Base-by-base conservation (phyloP, 2,113 vertebrate species). In the Thalassoma bifasciatum region DNA sequence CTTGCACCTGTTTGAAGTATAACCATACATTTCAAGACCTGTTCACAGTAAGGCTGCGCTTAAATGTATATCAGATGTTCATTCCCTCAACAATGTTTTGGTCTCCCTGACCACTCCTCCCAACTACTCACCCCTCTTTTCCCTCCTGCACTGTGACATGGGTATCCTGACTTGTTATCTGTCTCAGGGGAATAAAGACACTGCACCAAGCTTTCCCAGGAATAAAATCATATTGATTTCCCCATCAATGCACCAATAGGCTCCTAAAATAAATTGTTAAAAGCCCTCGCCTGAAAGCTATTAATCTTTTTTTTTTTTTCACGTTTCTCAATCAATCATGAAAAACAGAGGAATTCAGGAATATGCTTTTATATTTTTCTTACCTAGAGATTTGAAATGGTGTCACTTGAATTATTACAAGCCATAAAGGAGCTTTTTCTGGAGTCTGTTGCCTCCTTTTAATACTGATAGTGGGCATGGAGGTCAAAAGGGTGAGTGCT, bases 171-270 rank as follows among this genome's bases (percentile, higher is more conserved):
- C 16, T 50, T 53, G 22, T 61, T 62, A 84, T 60, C 23, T 38
- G 38, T n/a, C 21, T 40, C 44, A 17, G 13, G 56, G 61, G 50
- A 72, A 73, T 51, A 37, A 60, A 77, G 53, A 77, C n/a, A 40
- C 22, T 3, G 19, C 12, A 12, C 5, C 13, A 40, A 46, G 52
- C 61, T 61, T 80, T 52, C 34, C 37, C 34, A 14, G 51, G 34
- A 23, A 77, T 78, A 63, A 72, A 75, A 66, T 50, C 54, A 1
- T 44, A 75, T 82, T 64, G 75, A 83, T 74, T 46, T 65, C 34
- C 66, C 56, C 36, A 57, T 71, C 65, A 75, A 14, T 42, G 14
- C 12, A 66, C 13, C 0, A 0, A 46, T 37, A 47, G 42, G 19
- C 62, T 47, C 40, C 47, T 62, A 34, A 47, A 74, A 64, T 23